phyloP scores from a whole-genome alignment of 35 echinoderm and acorn worm species.

The Lytechinus variegatus region DNA sequence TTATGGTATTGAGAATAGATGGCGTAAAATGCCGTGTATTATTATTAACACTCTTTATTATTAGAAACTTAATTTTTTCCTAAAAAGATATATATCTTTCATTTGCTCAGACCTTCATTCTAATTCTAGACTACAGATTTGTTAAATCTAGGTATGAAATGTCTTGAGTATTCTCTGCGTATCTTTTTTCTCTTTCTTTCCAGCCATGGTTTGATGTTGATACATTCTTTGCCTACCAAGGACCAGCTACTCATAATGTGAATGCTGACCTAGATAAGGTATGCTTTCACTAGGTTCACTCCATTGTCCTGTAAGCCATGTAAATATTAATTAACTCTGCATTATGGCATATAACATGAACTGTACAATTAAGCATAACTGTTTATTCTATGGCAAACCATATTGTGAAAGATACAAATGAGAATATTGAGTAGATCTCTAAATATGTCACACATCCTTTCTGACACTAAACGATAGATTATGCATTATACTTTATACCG shows the following conservation, averaged over 20 bases:
- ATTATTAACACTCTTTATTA: not conserved
- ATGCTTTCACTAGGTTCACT: not conserved
- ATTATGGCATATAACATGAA: too few species aligned
- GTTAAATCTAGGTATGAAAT: not conserved
- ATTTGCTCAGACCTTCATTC: too few species aligned
- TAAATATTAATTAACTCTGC: too few species aligned
- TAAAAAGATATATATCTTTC: not conserved
- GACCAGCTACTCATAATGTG: constrained; percentile 57
- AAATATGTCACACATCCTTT: too few species aligned
- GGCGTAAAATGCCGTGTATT: too few species aligned
- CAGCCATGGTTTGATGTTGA: constrained; percentile 88
- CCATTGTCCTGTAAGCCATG: not conserved
- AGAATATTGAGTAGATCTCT: too few species aligned
- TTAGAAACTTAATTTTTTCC: not conserved
- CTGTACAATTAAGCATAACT: too few species aligned
- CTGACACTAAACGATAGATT: too few species aligned
- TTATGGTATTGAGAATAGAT: not conserved
- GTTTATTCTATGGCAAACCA: too few species aligned
- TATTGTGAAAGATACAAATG: too few species aligned
- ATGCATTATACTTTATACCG: too few species aligned
- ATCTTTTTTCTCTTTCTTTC: constrained; percentile 28
- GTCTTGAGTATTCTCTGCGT: not conserved
- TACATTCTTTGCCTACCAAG: constrained; percentile 59
- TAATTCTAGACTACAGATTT: too few species aligned
- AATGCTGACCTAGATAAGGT: constrained; percentile 65